Evolutionary conservation across 1,140 invertebrate genomes (phyloP).

Genomic region (Papilio helenus): DNA sequence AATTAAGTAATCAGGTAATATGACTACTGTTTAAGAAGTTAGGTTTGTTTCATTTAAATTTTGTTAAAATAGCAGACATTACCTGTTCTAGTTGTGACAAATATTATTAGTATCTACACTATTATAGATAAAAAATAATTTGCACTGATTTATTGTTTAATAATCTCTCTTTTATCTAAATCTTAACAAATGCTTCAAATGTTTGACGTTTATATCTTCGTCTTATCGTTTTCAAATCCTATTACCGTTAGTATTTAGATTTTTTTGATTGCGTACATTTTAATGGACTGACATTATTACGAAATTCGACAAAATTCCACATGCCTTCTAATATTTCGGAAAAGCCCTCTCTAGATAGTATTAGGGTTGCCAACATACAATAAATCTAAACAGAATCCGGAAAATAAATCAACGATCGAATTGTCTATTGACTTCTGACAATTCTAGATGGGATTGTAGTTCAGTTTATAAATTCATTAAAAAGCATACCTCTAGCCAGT

Average conservation of each 20-base stretch:
- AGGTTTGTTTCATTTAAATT: not conserved
- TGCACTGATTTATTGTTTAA: slow-evolving; percentile 30
- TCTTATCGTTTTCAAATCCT: not conserved
- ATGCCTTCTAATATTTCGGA: no score
- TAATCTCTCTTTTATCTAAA: slow-evolving; percentile 28
- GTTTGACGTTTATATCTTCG: not conserved
- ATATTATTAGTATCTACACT: not conserved
- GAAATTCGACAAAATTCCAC: no score
- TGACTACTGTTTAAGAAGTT: not conserved
- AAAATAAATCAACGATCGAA: no score
- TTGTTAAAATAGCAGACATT: not conserved
- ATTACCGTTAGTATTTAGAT: not conserved
- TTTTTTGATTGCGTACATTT: not conserved
- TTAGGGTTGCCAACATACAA: no score
- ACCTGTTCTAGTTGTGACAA: not conserved
- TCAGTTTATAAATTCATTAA: not conserved
- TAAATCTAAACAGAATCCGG: no score
- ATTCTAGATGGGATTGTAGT: no score
- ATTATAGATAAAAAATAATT: slow-evolving; percentile 15
- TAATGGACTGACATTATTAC: not conserved
- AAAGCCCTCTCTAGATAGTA: no score
- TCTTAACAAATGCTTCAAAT: slow-evolving; percentile 28
- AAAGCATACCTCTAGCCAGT: slow-evolving; percentile 64
- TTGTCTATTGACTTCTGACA: no score
- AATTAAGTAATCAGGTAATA: no score